Percentiles rank a stretch among this genome's conserved stretches.
phyloP scores from a whole-genome alignment of 2,797 vertebrate genomes.

The Mus caroli region DNA sequence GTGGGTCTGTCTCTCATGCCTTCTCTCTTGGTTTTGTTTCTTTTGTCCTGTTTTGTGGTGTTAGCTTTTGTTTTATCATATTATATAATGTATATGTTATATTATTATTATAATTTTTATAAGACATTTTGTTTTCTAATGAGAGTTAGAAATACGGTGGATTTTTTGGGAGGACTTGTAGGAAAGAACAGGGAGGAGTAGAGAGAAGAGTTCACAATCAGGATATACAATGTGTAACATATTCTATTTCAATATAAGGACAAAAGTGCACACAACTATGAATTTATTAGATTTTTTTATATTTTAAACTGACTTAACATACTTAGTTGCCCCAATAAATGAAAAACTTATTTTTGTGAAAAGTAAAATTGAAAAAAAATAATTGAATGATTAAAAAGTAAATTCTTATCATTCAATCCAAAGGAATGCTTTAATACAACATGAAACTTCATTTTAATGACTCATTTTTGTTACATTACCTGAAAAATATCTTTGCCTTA shows the following conservation, averaged over 20 bases:
- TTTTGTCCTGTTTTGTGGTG: background rate
- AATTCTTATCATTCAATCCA: conserved; percentile 48
- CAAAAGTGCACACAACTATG: background rate
- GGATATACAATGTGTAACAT: background rate
- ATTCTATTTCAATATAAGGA: background rate
- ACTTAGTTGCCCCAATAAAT: background rate
- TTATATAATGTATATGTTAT: background rate
- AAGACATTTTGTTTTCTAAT: background rate
- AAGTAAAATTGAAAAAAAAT: conserved; percentile 27
- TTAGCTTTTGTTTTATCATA: background rate
- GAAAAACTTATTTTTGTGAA: background rate
- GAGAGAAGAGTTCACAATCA: background rate
- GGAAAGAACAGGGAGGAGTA: no score
- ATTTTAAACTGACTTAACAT: background rate
- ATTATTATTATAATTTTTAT: background rate
- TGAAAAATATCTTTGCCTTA: conserved; percentile 53
- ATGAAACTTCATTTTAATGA: conserved; percentile 8
- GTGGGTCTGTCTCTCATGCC: background rate
- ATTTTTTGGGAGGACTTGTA: no score
- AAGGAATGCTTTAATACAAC: background rate
- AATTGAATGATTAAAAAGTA: conserved; percentile 42
- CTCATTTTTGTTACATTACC: conserved; percentile 13
- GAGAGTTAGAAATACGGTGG: background rate
- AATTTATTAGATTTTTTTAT: background rate
- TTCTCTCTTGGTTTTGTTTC: background rate